These are phyloP conservation scores for Dicyrtoma fusca DNA, from an alignment of 2,888 invertebrate species.

Conservation along the genomic window DNA sequence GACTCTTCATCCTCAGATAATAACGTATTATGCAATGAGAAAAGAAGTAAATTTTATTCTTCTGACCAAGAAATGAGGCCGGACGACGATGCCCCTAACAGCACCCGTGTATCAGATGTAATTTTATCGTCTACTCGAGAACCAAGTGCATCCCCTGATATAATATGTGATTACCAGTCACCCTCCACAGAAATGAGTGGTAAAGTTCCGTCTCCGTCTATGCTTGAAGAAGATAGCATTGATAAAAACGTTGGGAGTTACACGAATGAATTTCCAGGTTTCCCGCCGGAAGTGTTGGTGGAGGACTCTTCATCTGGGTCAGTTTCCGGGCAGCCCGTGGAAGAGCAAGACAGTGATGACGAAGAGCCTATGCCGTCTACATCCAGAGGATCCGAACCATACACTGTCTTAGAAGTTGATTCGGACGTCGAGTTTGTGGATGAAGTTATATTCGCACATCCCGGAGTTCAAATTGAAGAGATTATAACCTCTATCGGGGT, in stretches of 20 bases:
- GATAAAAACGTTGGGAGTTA: not conserved
- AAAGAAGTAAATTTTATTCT: too few species aligned
- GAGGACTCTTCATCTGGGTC: not conserved
- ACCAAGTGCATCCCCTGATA: constrained; percentile 15
- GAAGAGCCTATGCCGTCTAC: constrained; percentile 22
- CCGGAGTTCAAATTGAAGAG: constrained; percentile 49
- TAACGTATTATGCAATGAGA: not conserved
- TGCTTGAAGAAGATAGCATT: not conserved
- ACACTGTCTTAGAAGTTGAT: constrained; percentile 49
- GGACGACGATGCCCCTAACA: not conserved
- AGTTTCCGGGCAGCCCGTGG: not conserved
- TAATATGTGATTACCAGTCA: constrained; percentile 6
- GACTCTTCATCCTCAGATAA: not conserved
- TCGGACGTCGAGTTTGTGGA: constrained; percentile 53
- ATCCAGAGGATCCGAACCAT: constrained; percentile 14
- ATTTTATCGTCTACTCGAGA: not conserved
- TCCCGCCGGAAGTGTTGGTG: not conserved
- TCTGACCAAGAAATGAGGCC: not conserved
- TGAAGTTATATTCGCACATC: constrained; percentile 43
- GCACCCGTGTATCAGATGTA: not conserved
- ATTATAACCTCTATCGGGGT: constrained; percentile 2
- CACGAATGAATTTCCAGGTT: not conserved
- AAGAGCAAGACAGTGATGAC: not conserved
- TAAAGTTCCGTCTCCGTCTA: not conserved
- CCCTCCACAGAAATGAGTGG: too few species aligned